phyloP scores from a whole-genome alignment of 2,797 vertebrate species.

The Sciurus vulgaris region DNA sequence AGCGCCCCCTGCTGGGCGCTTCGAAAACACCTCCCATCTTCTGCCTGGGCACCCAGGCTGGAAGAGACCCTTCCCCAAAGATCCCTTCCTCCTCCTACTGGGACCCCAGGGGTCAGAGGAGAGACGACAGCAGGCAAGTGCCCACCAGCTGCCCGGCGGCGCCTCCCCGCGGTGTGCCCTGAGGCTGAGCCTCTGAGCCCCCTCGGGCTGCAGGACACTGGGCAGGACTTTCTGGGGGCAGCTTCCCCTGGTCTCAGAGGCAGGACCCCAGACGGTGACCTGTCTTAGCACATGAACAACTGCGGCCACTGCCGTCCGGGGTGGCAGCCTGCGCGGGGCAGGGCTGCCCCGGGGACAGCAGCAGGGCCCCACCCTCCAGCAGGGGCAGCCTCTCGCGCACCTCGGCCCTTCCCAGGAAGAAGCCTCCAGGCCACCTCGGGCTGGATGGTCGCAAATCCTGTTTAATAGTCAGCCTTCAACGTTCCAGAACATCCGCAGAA shows the following conservation, averaged over 20 bases:
- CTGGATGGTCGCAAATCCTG: slow-evolving; percentile 62
- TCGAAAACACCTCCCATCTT: background rate
- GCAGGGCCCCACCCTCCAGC: background rate
- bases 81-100: background rate
- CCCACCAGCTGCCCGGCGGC: background rate
- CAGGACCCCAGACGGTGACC: background rate
- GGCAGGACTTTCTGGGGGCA: no score
- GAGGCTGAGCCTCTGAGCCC: no score
- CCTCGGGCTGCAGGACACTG: accelerated
- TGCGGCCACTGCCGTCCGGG: no score
- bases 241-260: background rate
- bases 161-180: no score
- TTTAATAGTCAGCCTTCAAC: slow-evolving; percentile 72
- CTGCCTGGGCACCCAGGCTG: accelerated
- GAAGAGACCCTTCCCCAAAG: background rate
- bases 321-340: no score
- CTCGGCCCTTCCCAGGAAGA: no score
- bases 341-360: no score
- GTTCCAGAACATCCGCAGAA: background rate
- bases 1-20: slow-evolving; percentile 55
- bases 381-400: no score
- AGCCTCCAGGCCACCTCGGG: no score
- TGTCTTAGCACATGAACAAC: no score
- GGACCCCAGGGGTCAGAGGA: background rate
- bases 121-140: no score